These are phyloP conservation scores for Thumatha senex DNA, from an alignment of 2,888 invertebrate genomes.

Conservation along the genomic window DNA sequence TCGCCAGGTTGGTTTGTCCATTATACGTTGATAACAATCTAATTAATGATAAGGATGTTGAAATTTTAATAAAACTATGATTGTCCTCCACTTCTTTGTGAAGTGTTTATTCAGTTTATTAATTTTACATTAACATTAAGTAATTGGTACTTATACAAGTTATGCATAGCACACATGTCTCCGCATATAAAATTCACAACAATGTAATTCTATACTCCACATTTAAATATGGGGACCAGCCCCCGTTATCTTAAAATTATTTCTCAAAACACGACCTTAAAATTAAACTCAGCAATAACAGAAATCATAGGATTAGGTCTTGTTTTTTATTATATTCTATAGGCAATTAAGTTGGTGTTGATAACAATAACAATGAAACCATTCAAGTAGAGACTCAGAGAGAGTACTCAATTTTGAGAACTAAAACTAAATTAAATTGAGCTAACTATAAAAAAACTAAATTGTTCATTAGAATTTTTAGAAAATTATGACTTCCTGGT, in stretches of 20 bases:
- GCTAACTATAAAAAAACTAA: slow-evolving; percentile 35
- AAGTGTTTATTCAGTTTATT: slow-evolving; percentile 53
- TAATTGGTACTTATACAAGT: slow-evolving; percentile 61
- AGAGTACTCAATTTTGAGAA: slow-evolving; percentile 15
- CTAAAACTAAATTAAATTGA: slow-evolving; percentile 37
- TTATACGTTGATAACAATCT: too few species aligned
- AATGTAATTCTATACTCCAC: slow-evolving; percentile 58
- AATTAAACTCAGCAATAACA: slow-evolving; percentile 37
- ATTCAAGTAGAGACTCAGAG: slow-evolving; percentile 2
- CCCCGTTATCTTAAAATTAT: slow-evolving; percentile 59
- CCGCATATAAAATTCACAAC: slow-evolving; percentile 74
- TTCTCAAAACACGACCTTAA: slow-evolving; percentile 52
- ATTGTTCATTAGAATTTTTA: slow-evolving; percentile 45
- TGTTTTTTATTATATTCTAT: slow-evolving; percentile 27
- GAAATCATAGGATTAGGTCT: slow-evolving; percentile 45
- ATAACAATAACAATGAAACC: slow-evolving; percentile 4
- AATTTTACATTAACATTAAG: slow-evolving; percentile 58
- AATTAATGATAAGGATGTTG: too few species aligned
- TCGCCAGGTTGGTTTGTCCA: too few species aligned
- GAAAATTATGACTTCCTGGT: too few species aligned
- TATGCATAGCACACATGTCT: slow-evolving; percentile 52
- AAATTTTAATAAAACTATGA: slow-evolving; percentile 26
- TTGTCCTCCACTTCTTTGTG: slow-evolving; percentile 36
- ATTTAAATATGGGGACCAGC: slow-evolving; percentile 72
- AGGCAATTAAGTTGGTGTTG: slow-evolving; percentile 8